Evolutionary conservation across 2,888 invertebrate species (phyloP).

Genomic region (Cetonia aurata): DNA sequence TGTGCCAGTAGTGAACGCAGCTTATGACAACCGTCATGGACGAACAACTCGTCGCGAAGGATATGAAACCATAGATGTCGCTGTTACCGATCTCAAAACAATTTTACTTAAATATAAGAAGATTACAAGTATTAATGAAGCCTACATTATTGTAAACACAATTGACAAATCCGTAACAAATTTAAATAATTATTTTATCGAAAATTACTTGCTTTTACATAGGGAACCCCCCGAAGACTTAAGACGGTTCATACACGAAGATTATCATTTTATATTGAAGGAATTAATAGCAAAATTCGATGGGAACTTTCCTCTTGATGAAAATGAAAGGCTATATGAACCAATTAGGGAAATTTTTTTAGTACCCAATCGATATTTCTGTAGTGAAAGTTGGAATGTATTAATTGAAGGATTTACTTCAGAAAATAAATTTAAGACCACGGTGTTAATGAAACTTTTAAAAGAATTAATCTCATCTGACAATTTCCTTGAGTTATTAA

Average conservation of each 20-base stretch:
- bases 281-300: constrained; percentile 68
- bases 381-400: constrained; percentile 67
- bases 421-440: constrained; percentile 47
- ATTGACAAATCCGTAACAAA: constrained; percentile 34
- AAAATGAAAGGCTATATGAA: constrained; percentile 63
- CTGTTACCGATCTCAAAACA: neutral
- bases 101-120: constrained; percentile 16
- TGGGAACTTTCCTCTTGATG: constrained; percentile 70
- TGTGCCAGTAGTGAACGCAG: constrained; percentile 21
- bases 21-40: neutral
- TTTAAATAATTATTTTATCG: constrained; percentile 30
- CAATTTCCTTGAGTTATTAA: constrained; percentile 69
- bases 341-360: constrained; percentile 67
- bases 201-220: neutral
- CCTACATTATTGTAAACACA: constrained; percentile 36
- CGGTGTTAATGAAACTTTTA: constrained; percentile 65
- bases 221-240: neutral
- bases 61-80: neutral
- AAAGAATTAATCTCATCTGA: constrained; percentile 71
- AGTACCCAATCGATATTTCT: constrained; percentile 69
- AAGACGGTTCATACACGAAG: constrained; percentile 21
- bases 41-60: neutral
- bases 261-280: constrained; percentile 70
- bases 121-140: constrained; percentile 39
- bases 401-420: constrained; percentile 62